Percentiles rank a stretch among this genome's conserved stretches.
Conservation (phyloP, 2,888 invertebrate genomes). For the Leptura quadrifasciata region DNA sequence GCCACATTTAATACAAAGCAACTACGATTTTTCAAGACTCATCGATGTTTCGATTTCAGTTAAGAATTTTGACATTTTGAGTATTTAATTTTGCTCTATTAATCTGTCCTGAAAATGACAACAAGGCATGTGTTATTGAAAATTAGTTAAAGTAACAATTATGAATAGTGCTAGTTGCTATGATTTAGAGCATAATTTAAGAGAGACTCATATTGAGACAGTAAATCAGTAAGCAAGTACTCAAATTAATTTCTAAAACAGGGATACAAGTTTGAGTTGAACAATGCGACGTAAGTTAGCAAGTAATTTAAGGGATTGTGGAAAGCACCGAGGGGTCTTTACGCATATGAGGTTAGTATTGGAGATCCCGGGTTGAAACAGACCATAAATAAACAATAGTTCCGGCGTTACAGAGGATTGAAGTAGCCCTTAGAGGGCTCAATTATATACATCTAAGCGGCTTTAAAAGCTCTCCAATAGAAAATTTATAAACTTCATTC, state of each 20-base stretch:
- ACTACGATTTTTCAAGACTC: too few relatives aligned
- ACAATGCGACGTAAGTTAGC: slow-evolving; percentile 41
- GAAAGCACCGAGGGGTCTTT: slow-evolving; percentile 35
- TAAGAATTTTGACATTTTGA: too few relatives aligned
- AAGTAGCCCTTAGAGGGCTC: slow-evolving; percentile 38
- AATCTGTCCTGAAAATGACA: too few relatives aligned
- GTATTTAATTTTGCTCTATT: too few relatives aligned
- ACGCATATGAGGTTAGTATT: slow-evolving; percentile 38
- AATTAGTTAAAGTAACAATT: slow-evolving; percentile 18
- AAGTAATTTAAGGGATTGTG: slow-evolving; percentile 47
- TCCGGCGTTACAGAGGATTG: slow-evolving; percentile 38
- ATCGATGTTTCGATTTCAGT: too few relatives aligned
- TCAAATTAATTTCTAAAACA: slow-evolving; percentile 41
- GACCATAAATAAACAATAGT: slow-evolving; percentile 40
- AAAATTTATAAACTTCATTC: slow-evolving; percentile 23
- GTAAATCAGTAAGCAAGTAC: slow-evolving; percentile 39
- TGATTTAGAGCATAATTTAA: slow-evolving; percentile 23
- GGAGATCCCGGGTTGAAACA: slow-evolving; percentile 37
- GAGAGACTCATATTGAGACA: slow-evolving; percentile 15
- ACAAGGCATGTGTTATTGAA: background rate
- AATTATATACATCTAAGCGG: slow-evolving; percentile 36
- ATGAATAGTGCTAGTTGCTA: slow-evolving; percentile 1
- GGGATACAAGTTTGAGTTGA: slow-evolving; percentile 41
- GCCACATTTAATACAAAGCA: too few relatives aligned
- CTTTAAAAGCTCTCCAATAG: slow-evolving; percentile 28